Conservation (phyloP, 2,797 vertebrate species). For the Esox masquinongy region DNA sequence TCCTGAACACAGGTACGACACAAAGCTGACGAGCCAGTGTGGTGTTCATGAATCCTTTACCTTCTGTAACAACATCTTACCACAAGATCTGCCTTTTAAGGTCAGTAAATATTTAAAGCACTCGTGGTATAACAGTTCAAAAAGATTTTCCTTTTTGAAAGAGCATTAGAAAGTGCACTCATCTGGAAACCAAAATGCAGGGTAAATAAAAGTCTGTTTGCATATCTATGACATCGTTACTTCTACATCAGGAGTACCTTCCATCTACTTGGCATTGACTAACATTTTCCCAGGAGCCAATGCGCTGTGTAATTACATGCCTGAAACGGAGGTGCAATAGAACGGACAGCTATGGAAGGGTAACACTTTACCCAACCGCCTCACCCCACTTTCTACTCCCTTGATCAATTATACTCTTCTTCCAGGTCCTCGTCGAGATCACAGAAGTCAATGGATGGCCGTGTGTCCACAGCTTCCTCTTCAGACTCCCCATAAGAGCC, state of each 20-base stretch:
- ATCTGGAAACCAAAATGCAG: slow-evolving; percentile 37
- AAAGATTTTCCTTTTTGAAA: slow-evolving; percentile 52
- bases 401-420: slow-evolving; percentile 60
- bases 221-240: slow-evolving; percentile 57
- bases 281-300: background rate
- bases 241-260: slow-evolving; percentile 27
- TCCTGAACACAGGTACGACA: slow-evolving; percentile 8
- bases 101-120: slow-evolving; percentile 69
- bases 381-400: background rate
- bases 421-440: slow-evolving; percentile 76
- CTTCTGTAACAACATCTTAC: background rate
- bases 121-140: slow-evolving; percentile 69
- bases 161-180: slow-evolving; percentile 62
- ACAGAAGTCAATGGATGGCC: slow-evolving; percentile 79
- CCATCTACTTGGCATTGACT: slow-evolving; percentile 25
- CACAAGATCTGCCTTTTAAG: slow-evolving; percentile 6
- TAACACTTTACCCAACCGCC: slow-evolving; percentile 19
- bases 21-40: slow-evolving; percentile 4
- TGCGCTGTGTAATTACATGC: slow-evolving; percentile 30
- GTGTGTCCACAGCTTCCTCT: slow-evolving; percentile 71
- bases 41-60: background rate
- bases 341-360: slow-evolving; percentile 26
- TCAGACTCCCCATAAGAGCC: slow-evolving; percentile 86
- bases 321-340: slow-evolving; percentile 41
- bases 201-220: slow-evolving; percentile 45